A percentile compares a stretch with the other conserved stretches of the same genome.
Evolutionary conservation across 1,140 invertebrate species (phyloP).

Genomic region (Homarus americanus): DNA sequence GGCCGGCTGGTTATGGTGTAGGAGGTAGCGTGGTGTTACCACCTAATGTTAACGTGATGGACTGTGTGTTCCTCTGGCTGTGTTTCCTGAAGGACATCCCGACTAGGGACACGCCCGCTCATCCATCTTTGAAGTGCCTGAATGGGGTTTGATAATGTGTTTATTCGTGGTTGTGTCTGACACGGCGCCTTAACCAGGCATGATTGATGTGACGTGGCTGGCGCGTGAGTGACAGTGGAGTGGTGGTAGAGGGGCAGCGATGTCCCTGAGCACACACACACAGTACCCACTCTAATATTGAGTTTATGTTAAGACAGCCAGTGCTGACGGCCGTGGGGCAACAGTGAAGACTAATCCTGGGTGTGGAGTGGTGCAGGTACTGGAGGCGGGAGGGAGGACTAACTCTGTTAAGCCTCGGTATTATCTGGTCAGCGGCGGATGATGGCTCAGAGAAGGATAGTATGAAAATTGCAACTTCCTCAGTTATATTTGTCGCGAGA

Average conservation of each 20-base stretch:
- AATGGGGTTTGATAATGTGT: conserved; percentile 45
- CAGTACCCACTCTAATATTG: neutral
- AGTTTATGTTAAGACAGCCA: neutral
- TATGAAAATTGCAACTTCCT: too few relatives aligned
- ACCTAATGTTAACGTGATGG: neutral
- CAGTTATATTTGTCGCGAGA: too few relatives aligned
- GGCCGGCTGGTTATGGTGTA: neutral
- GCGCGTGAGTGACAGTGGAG: neutral
- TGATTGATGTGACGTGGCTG: conserved; percentile 9
- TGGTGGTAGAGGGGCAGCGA: neutral
- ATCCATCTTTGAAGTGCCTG: conserved; percentile 35
- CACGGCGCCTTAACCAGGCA: conserved; percentile 10
- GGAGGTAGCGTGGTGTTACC: neutral
- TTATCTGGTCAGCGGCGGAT: too few relatives aligned
- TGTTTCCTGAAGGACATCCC: neutral
- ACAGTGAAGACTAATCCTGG: too few relatives aligned
- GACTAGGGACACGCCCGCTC: neutral
- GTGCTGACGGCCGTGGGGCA: neutral
- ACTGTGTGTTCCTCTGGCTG: neutral
- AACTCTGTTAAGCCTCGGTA: too few relatives aligned
- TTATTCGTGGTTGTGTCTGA: conserved; percentile 33
- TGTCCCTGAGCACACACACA: neutral
- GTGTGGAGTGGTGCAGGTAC: too few relatives aligned
- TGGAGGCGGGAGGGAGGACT: too few relatives aligned
- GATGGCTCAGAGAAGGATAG: too few relatives aligned